A percentile compares a stretch with the other conserved stretches of the same genome.
These are phyloP conservation scores for Drosophila ananassae DNA, from an alignment of 1,140 invertebrate species.

Conservation along the genomic window DNA sequence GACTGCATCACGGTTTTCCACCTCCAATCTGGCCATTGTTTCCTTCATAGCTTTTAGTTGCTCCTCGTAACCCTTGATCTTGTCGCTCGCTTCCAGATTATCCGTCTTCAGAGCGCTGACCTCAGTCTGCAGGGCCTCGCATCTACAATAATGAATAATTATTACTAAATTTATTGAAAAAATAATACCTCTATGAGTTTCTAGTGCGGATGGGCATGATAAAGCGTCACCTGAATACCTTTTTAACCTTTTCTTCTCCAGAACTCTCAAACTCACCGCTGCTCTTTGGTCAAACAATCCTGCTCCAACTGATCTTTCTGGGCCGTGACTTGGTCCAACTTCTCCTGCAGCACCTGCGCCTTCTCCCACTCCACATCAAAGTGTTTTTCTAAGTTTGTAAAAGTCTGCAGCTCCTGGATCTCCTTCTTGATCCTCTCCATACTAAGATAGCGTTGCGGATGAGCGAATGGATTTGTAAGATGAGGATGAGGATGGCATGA, in stretches of 20 bases:
- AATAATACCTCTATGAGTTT: neutral
- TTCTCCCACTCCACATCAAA: slow-evolving; percentile 51
- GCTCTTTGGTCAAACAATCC: slow-evolving; percentile 32
- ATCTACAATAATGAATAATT: slow-evolving; percentile 24
- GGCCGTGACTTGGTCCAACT: slow-evolving; percentile 30
- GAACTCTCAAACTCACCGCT: slow-evolving; percentile 59
- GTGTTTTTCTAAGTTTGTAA: slow-evolving; percentile 68
- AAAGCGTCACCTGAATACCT: neutral
- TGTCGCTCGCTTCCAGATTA: slow-evolving; percentile 42
- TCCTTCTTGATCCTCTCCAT: slow-evolving; percentile 53
- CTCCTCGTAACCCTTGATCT: slow-evolving; percentile 46
- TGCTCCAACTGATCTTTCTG: slow-evolving; percentile 50
- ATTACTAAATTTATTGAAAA: neutral
- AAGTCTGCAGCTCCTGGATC: slow-evolving; percentile 59
- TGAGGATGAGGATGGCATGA: slow-evolving; percentile 9
- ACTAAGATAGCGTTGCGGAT: slow-evolving; percentile 21
- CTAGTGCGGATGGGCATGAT: neutral
- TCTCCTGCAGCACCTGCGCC: slow-evolving; percentile 39
- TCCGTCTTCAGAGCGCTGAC: slow-evolving; percentile 26
- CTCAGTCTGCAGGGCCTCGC: slow-evolving; percentile 42
- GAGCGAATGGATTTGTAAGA: slow-evolving; percentile 4
- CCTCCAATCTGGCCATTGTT: slow-evolving; percentile 56
- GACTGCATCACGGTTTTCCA: slow-evolving; percentile 72
- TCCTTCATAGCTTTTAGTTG: slow-evolving; percentile 50
- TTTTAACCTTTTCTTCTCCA: neutral